phyloP scores from a whole-genome alignment of 2,113 vertebrate species.

The Actinemys pallida region DNA sequence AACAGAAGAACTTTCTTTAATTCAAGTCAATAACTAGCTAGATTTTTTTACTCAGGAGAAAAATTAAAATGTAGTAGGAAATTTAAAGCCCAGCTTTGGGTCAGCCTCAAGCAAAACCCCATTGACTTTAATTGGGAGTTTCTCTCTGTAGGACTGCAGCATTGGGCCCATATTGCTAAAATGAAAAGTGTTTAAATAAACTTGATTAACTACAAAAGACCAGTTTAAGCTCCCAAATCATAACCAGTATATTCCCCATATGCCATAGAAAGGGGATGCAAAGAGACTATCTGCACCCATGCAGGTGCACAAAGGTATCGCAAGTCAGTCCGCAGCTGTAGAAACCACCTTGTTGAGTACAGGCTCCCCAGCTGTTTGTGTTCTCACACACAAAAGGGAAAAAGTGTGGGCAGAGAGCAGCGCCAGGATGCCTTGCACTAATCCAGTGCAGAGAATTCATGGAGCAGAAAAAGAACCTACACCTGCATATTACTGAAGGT shows the following conservation, averaged over 20 bases:
- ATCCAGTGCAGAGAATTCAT: neutral
- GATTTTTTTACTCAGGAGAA: neutral
- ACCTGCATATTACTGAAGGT: neutral
- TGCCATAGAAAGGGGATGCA: neutral
- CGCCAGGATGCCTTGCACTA: neutral
- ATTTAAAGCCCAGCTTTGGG: neutral
- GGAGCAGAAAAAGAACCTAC: rapidly evolving
- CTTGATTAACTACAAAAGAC: neutral
- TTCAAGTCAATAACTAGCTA: neutral
- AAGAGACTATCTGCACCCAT: neutral
- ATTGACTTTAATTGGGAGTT: neutral
- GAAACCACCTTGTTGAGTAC: neutral
- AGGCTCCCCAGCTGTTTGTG: neutral
- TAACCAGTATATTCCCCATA: neutral
- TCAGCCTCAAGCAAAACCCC: neutral
- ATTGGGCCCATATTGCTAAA: neutral
- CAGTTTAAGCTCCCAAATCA: neutral
- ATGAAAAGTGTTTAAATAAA: neutral
- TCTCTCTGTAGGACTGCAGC: neutral
- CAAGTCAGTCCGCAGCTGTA: neutral
- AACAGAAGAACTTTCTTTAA: neutral
- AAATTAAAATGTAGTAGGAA: neutral
- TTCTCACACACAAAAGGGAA: rapidly evolving
- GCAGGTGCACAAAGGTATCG: neutral
- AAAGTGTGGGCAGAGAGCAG: neutral